Base-by-base conservation (phyloP, 2,888 invertebrate genomes). In the Crematogaster levior region DNA sequence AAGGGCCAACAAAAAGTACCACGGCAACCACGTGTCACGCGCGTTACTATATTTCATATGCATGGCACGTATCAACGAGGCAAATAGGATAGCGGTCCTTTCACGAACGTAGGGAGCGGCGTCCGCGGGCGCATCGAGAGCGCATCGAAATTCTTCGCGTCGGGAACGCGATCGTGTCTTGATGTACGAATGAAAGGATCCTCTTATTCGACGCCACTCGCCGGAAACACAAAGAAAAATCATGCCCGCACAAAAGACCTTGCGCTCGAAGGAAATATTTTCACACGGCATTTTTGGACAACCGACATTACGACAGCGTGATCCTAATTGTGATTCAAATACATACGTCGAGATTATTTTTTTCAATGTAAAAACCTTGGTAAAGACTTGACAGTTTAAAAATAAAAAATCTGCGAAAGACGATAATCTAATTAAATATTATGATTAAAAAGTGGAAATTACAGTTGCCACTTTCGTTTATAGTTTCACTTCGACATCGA, bases 11-110 rank as follows among this genome's bases (percentile, higher is more conserved):
- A 34, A 70, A 37, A 75, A 48, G 5, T 43, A 61, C 66, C 58
- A 24, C 56, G 10, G 68, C 5, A n/a, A 68, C 24, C 79, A 65
- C 70, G 66, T 46, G 68, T 74, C 34, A 60, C 21, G 43, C 21
- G 48, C 24, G 48, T 37, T 27, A 27, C 46, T 3, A 34, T 10
- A 12, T 40, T 63, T 37, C 27, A 51, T 6, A 53, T 21, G 53
- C 51, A 9, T 30, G 79, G 80, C 85, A 66, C 82, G 82, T 70
- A 61, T n/a, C 65, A 46, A 43, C 40, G 40, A 40, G 27, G 30
- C 43, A 18, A 34, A 63, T 83, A 77, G 75, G n/a, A 73, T 63
- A 81, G 70, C 24, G 75, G 70, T 58, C 80, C 83, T 83, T 84
- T 81, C 74, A 65, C 68, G 63, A 27, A 15, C 27, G 27, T 18